Conservation (phyloP, 2,797 vertebrate genomes). For the Epinephelus malabaricus region DNA sequence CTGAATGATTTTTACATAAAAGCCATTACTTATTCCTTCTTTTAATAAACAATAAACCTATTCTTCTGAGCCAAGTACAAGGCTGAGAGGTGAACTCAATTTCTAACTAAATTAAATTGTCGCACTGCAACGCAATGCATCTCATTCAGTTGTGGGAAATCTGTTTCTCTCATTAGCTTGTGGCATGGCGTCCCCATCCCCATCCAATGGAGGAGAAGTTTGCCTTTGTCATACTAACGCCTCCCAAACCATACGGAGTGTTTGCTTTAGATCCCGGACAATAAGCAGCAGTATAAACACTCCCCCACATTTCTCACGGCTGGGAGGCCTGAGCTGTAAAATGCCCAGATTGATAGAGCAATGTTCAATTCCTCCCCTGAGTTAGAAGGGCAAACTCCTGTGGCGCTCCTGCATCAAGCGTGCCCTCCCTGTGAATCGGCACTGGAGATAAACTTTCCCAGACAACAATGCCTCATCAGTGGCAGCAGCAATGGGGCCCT, state of each 20-base stretch:
- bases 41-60: constrained; percentile 37
- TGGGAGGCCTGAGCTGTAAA: constrained; percentile 81
- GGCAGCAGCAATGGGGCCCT: constrained; percentile 68
- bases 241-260: constrained; percentile 51
- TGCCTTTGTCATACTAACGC: constrained; percentile 30
- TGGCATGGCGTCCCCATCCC: constrained; percentile 29
- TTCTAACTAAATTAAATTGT: constrained; percentile 21
- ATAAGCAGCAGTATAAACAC: constrained; percentile 82
- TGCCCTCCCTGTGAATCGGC: constrained; percentile 80
- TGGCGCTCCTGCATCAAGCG: constrained; percentile 70
- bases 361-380: constrained; percentile 82
- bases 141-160: constrained; percentile 23
- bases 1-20: constrained; percentile 37
- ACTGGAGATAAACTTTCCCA: constrained; percentile 81
- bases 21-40: constrained; percentile 15
- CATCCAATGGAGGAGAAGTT: constrained; percentile 32
- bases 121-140: constrained; percentile 17
- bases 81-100: constrained; percentile 23
- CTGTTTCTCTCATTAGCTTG: constrained; percentile 44
- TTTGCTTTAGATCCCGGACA: constrained; percentile 75
- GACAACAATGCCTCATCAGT: constrained; percentile 83
- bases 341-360: constrained; percentile 84
- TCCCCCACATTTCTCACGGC: constrained; percentile 84
- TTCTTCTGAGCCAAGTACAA: constrained; percentile 17
- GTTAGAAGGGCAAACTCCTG: constrained; percentile 84